These are phyloP conservation scores for Xestoiulus laeticollis DNA, from an alignment of 2,888 invertebrate species.

Conservation along the genomic window DNA sequence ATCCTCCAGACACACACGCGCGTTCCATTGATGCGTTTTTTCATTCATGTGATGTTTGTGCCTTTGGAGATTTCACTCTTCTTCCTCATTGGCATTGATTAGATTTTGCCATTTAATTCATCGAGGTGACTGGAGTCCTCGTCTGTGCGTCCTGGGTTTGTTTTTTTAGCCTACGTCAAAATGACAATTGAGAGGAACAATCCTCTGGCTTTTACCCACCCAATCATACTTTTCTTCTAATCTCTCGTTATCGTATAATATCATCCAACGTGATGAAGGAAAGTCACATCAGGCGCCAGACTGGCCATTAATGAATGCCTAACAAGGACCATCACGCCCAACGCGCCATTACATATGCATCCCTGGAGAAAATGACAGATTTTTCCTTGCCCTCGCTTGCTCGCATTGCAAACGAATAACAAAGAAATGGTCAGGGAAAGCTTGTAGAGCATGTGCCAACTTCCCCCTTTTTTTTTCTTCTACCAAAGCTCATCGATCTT, in stretches of 20 bases:
- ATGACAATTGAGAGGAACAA: slow-evolving; percentile 48
- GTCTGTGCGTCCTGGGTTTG: slow-evolving; percentile 16
- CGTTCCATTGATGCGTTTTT: slow-evolving; percentile 43
- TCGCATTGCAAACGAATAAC: slow-evolving; percentile 31
- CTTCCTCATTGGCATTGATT: slow-evolving; percentile 43
- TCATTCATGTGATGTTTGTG: slow-evolving; percentile 32
- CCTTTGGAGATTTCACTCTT: slow-evolving; percentile 20
- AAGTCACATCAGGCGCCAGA: slow-evolving; percentile 50
- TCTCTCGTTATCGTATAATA: slow-evolving; percentile 43
- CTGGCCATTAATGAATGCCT: slow-evolving; percentile 47
- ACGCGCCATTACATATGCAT: slow-evolving; percentile 46
- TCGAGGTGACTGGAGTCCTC: slow-evolving; percentile 43
- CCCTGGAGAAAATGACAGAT: slow-evolving; percentile 49
- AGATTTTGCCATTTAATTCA: slow-evolving; percentile 41
- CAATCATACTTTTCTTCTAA: slow-evolving; percentile 40
- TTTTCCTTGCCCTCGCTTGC: slow-evolving; percentile 43
- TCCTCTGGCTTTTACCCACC: slow-evolving; percentile 43
- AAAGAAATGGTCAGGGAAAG: slow-evolving; percentile 49
- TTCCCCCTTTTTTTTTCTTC: slow-evolving; percentile 16
- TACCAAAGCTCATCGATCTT: slow-evolving; percentile 10
- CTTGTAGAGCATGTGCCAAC: slow-evolving; percentile 41
- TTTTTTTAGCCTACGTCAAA: slow-evolving; percentile 17
- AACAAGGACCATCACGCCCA: slow-evolving; percentile 53
- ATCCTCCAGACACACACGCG: slow-evolving; percentile 35
- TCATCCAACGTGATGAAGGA: slow-evolving; percentile 19